phyloP scores from a whole-genome alignment of 2,113 vertebrate genomes.

The Python bivittatus region DNA sequence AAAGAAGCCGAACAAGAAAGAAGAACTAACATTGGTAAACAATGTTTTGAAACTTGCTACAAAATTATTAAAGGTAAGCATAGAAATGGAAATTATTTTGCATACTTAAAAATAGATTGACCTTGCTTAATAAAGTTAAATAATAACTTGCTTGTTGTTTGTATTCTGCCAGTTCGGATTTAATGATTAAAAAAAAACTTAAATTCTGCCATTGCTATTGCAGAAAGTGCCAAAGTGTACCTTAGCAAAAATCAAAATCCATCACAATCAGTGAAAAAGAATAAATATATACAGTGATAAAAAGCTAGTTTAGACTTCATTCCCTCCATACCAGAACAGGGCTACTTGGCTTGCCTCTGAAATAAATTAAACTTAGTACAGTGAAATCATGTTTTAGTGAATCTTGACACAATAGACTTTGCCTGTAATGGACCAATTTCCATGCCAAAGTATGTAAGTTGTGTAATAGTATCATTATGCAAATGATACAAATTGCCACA shows the following conservation, averaged over 20 bases:
- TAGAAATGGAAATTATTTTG: background rate
- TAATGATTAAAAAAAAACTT: background rate
- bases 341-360: background rate
- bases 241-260: background rate
- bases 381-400: no score
- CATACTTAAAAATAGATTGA: background rate
- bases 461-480: no score
- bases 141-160: background rate
- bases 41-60: conserved; percentile 97
- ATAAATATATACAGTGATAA: background rate
- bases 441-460: no score
- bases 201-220: background rate
- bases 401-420: no score
- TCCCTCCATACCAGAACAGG: background rate
- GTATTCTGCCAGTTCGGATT: background rate
- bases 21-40: conserved; percentile 96
- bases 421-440: no score
- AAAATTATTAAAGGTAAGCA: conserved; percentile 92
- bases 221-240: background rate
- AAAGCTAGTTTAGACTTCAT: background rate
- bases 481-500: no score
- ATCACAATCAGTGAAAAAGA: background rate
- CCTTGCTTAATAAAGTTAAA: background rate
- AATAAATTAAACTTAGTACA: background rate
- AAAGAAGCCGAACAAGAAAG: conserved; percentile 99